Percentiles rank a stretch among this genome's conserved stretches.
phyloP scores from a whole-genome alignment of 2,888 invertebrate species.

The Chrysotoxum bicinctum region DNA sequence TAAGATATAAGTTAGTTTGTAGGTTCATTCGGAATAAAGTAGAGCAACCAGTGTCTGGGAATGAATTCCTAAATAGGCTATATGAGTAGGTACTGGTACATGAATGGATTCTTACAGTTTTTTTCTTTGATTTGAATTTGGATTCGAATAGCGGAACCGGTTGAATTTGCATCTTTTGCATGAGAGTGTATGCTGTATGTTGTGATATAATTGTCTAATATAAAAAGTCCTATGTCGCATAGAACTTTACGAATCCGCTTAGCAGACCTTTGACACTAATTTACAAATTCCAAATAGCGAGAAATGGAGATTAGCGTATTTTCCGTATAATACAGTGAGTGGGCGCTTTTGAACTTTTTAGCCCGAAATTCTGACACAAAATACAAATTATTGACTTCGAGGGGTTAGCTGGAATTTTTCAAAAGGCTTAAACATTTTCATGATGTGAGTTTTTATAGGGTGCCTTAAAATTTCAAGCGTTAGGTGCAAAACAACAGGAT shows the following conservation, averaged over 20 bases:
- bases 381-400: no score
- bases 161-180: slow-evolving; percentile 48
- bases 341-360: background rate
- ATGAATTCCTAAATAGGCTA: slow-evolving; percentile 61
- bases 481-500: no score
- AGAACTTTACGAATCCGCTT: background rate
- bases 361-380: background rate
- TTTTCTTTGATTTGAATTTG: slow-evolving; percentile 28
- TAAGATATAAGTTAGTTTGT: background rate
- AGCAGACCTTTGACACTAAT: background rate
- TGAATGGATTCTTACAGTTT: background rate
- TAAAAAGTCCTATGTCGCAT: background rate
- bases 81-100: background rate
- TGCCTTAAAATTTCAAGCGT: no score
- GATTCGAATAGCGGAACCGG: slow-evolving; percentile 59
- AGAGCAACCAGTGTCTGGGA: slow-evolving; percentile 55
- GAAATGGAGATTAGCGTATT: background rate
- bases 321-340: background rate
- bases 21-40: slow-evolving; percentile 21
- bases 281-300: background rate
- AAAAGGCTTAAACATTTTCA: no score
- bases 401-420: no score
- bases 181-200: background rate
- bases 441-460: no score
- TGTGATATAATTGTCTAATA: background rate